Conservation (phyloP, 2,113 vertebrate genomes). For the Ailurus styani region DNA sequence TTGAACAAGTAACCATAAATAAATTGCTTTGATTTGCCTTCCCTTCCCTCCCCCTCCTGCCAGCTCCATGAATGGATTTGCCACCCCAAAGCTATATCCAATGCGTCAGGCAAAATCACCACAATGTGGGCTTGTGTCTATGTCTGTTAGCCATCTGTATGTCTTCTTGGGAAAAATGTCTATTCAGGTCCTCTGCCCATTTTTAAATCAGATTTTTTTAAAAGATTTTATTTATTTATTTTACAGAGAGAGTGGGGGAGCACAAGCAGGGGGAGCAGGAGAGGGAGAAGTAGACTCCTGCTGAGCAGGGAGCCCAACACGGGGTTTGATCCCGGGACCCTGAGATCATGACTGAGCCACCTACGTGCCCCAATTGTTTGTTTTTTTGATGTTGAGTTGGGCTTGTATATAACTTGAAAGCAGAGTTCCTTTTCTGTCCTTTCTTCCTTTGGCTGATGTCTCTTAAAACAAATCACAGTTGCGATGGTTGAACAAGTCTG, state of each 20-base stretch:
- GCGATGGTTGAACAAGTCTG: background rate
- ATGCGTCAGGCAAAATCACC: background rate
- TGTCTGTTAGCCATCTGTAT: background rate
- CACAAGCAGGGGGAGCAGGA: background rate
- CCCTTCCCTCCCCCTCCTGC: background rate
- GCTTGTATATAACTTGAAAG: background rate
- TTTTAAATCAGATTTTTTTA: background rate
- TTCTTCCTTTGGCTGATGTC: background rate
- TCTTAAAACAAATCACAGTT: background rate
- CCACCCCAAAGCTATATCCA: background rate
- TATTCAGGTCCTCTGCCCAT: background rate
- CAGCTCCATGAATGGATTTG: background rate
- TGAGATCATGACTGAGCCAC: background rate
- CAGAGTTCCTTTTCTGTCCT: background rate
- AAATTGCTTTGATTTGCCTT: background rate
- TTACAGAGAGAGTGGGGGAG: background rate
- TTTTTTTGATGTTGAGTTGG: background rate
- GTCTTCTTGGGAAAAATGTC: background rate
- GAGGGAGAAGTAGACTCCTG: background rate
- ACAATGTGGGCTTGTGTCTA: background rate
- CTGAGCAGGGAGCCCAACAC: background rate
- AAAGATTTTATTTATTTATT: background rate
- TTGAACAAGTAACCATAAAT: background rate
- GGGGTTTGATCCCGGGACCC: background rate
- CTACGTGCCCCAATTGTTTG: background rate